Conservation (phyloP, 2,113 vertebrate species). For the Sylvietta virens region DNA sequence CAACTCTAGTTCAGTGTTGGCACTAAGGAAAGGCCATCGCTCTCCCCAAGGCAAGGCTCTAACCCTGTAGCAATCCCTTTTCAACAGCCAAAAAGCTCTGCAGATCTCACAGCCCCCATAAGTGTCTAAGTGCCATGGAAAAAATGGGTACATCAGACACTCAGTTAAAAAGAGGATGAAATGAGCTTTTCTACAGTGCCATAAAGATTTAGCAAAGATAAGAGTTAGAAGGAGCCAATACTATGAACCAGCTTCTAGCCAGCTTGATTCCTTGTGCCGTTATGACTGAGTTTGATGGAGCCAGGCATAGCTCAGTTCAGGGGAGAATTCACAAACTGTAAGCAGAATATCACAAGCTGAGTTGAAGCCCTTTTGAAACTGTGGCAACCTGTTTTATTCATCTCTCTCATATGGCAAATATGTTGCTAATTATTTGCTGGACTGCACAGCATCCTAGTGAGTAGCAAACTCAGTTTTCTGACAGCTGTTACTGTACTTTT, state of each 20-base stretch:
- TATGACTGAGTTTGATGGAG: background rate
- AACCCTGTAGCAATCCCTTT: background rate
- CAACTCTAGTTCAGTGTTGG: background rate
- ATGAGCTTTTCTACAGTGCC: background rate
- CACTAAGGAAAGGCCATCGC: fast-evolving
- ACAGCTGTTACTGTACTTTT: slow-evolving; percentile 58
- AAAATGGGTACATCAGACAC: background rate
- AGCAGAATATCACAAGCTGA: background rate
- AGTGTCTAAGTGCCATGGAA: background rate
- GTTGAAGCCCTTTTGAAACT: slow-evolving; percentile 39
- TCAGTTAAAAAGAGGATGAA: background rate
- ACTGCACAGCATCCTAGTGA: slow-evolving; percentile 7
- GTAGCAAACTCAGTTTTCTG: slow-evolving; percentile 45
- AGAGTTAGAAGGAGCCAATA: background rate
- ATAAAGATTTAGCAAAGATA: background rate
- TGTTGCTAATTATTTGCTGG: slow-evolving; percentile 60
- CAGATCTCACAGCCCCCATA: fast-evolving
- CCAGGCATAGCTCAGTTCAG: background rate
- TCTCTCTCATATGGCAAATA: slow-evolving; percentile 25
- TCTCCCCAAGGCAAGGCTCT: background rate
- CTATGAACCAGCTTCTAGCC: background rate
- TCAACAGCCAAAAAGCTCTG: background rate
- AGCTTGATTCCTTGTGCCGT: background rate
- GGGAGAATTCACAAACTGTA: background rate
- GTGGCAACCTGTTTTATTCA: slow-evolving; percentile 19